These are phyloP conservation scores for Paragorgia papillata DNA, from an alignment of 92 coral and sea anemone species.

Conservation along the genomic window DNA sequence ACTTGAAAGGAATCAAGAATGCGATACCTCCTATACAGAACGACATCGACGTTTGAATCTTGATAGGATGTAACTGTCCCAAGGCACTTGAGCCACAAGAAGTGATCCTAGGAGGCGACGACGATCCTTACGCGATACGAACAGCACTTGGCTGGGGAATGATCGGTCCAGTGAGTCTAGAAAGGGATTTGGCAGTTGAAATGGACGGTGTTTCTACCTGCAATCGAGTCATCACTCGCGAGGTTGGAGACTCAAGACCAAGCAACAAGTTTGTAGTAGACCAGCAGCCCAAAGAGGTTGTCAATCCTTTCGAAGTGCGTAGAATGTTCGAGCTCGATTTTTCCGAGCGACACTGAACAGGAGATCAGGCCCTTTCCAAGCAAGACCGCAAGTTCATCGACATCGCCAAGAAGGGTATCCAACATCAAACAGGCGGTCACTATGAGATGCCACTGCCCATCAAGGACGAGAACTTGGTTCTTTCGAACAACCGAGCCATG, in stretches of 20 bases:
- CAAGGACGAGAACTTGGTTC: background rate
- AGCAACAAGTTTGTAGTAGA: constrained; percentile 1
- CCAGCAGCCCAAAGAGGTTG: constrained; percentile 36
- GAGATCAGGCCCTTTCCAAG: constrained; percentile 3
- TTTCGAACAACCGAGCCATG: constrained; percentile 41
- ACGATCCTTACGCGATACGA: constrained; percentile 14
- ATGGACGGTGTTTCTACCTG: too few species aligned
- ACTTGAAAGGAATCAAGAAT: background rate
- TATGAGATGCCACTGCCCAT: constrained; percentile 51
- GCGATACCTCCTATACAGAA: background rate
- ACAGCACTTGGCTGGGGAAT: constrained; percentile 29
- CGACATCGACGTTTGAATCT: constrained; percentile 47
- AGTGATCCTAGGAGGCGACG: constrained; percentile 24
- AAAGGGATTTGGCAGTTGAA: too few species aligned
- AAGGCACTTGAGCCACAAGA: constrained; percentile 55
- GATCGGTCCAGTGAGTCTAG: constrained; percentile 7
- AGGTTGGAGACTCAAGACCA: constrained; percentile 14
- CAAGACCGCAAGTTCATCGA: constrained; percentile 36
- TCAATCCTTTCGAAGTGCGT: constrained; percentile 39
- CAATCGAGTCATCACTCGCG: constrained; percentile 14
- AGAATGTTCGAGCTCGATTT: constrained; percentile 48
- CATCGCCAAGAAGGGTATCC: constrained; percentile 22
- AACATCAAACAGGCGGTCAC: constrained; percentile 35
- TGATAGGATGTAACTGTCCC: constrained; percentile 66
- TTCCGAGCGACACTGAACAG: constrained; percentile 1